Evolutionary conservation across 2,797 vertebrate genomes (phyloP), one percentile per base, ranked within the genome.

Genomic region (Rhynchotus rufescens): DNA sequence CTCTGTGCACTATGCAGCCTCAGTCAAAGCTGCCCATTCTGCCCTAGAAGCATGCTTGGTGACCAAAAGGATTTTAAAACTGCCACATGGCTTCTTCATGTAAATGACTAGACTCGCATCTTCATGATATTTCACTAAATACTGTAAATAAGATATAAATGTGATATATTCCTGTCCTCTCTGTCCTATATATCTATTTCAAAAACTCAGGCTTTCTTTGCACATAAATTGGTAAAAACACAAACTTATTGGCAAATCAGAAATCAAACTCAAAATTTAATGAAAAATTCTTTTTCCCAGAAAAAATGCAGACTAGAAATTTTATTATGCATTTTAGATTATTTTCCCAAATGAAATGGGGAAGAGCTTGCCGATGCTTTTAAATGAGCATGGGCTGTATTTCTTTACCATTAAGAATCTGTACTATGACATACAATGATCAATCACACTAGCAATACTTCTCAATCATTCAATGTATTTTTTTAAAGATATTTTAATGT

Each of bases 381-480:
- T 32, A 42, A 40, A 65, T 79, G 69, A 83, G 45, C 1, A 1
- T 52, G 26, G 20, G 8, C 76, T 89, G 40, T 54, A 38, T 57
- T 45, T n/a, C 38, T 51, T 89, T 85, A 66, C 42, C 61, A n/a
- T 12, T 69, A 64, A 88, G 56, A 74, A 44, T 71, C 22, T 44
- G 16, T 47, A 25, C 6, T 64, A 49, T 2, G 15, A 74, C 2
- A 1, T 74, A 61, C 45, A 9, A n/a, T 80, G 78, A 57, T n/a
- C n/a, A n/a, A n/a, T n/a, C n/a, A 84, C 64, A 82, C 78, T 73
- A 82, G 67, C 60, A 40, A 62, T 74, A 32, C 15, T 81, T 83
- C 10, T 54, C 38, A 76, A 65, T 89, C 47, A 88, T 91, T 95
- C 83, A 93, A 92, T 91, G 78, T 90, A 88, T n/a, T 38, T 38